These are phyloP conservation scores for Dicaeum eximium DNA, from an alignment of 2,113 vertebrate genomes.

Conservation along the genomic window DNA sequence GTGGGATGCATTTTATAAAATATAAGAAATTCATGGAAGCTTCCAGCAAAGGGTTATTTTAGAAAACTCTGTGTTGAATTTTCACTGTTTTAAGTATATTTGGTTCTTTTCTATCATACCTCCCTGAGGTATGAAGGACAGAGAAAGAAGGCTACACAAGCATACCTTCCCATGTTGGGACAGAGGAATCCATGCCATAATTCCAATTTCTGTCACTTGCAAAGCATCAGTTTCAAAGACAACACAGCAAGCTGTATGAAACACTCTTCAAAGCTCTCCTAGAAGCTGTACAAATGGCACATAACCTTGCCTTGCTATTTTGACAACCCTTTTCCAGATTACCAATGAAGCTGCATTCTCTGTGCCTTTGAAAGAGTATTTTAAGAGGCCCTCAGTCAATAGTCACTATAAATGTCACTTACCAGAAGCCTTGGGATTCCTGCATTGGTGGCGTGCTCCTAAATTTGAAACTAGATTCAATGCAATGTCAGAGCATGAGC, in stretches of 20 bases:
- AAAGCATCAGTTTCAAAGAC: not conserved
- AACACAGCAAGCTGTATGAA: not conserved
- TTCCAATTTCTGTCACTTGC: not conserved
- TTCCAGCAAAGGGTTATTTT: not conserved
- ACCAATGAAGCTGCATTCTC: slow-evolving; percentile 58
- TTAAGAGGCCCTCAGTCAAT: slow-evolving; percentile 63
- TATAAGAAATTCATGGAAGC: not conserved
- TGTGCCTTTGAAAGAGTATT: slow-evolving; percentile 69
- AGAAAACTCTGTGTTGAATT: not conserved
- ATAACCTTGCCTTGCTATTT: slow-evolving; percentile 63
- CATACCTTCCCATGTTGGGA: not conserved
- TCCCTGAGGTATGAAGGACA: not conserved
- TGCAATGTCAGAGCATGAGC: slow-evolving; percentile 71
- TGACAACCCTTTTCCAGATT: slow-evolving; percentile 65
- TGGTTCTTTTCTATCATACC: not conserved
- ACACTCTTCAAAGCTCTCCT: not conserved
- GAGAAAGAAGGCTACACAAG: not conserved
- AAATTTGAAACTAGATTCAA: slow-evolving; percentile 83
- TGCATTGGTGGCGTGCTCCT: slow-evolving; percentile 75
- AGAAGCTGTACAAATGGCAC: not conserved
- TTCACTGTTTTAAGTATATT: not conserved
- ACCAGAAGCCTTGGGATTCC: slow-evolving; percentile 81
- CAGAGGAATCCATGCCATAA: not conserved
- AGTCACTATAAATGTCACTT: slow-evolving; percentile 69
- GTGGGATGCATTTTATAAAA: not conserved